Evolutionary conservation across 2,113 vertebrate species (phyloP).

Genomic region (Alligator sinensis): DNA sequence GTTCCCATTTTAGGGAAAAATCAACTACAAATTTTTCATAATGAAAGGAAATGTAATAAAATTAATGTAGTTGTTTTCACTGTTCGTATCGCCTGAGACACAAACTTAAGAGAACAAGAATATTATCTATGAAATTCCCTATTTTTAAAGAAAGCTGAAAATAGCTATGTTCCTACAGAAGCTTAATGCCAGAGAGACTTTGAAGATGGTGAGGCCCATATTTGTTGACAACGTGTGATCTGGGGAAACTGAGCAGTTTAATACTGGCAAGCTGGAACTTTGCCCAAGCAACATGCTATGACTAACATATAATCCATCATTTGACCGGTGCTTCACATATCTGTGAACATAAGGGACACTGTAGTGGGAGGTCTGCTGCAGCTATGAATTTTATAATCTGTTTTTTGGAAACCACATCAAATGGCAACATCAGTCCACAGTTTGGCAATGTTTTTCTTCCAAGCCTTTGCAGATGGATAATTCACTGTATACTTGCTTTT

Average conservation of each 20-base stretch:
- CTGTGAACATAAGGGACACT: not conserved
- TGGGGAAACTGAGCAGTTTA: not conserved
- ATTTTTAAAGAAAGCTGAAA: conserved; percentile 37
- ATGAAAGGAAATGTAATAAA: conserved; percentile 61
- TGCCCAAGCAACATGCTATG: not conserved
- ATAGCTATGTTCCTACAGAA: conserved; percentile 27
- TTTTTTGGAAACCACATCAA: not conserved
- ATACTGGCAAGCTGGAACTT: not conserved
- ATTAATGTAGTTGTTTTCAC: conserved; percentile 59
- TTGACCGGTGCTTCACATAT: not conserved
- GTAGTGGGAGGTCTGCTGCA: not conserved
- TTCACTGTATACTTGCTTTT: not conserved
- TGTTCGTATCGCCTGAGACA: conserved; percentile 64
- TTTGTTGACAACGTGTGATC: not conserved
- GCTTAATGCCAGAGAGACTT: conserved; percentile 40
- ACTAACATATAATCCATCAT: not conserved
- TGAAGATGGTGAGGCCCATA: not conserved
- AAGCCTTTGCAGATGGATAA: not conserved
- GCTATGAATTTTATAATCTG: not conserved
- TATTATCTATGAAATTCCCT: conserved; percentile 58
- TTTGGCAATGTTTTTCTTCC: not conserved
- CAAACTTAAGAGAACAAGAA: conserved; percentile 67
- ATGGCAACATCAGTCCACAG: not conserved
- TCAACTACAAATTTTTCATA: conserved; percentile 68
- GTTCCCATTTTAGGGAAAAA: conserved; percentile 68